These are phyloP conservation scores for Sinopyrophorus schimmeli DNA, from an alignment of 2,888 invertebrate species.

Conservation along the genomic window DNA sequence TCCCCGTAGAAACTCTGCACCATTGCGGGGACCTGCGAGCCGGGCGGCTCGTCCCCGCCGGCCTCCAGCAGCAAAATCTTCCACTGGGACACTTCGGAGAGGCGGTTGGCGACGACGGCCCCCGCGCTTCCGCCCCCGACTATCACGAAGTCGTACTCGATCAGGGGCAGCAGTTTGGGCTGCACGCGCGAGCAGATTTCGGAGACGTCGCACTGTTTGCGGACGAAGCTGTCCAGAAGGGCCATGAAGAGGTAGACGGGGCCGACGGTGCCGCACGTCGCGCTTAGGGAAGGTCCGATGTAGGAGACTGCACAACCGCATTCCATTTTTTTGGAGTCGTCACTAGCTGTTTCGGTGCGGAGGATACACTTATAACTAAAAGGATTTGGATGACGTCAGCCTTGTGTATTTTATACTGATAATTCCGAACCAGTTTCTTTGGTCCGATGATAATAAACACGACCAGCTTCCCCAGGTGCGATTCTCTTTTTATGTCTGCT, in stretches of 20 bases:
- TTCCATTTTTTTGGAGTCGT: constrained; percentile 52
- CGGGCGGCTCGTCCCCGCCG: constrained; percentile 71
- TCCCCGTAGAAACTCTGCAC: constrained; percentile 66
- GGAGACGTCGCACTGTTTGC: constrained; percentile 60
- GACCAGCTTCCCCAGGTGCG: too few species aligned
- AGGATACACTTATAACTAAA: too few species aligned
- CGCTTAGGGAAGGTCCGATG: constrained; percentile 62
- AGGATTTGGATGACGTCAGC: too few species aligned
- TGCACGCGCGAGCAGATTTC: constrained; percentile 64
- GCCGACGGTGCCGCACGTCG: constrained; percentile 61
- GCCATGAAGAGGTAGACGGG: constrained; percentile 68
- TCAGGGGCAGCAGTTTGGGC: constrained; percentile 55
- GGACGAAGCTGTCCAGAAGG: constrained; percentile 64
- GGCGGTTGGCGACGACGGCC: constrained; percentile 64
- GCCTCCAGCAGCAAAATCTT: constrained; percentile 72
- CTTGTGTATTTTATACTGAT: too few species aligned
- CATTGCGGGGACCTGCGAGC: constrained; percentile 68
- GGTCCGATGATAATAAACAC: too few species aligned
- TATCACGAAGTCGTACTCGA: constrained; percentile 68
- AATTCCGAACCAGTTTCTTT: too few species aligned
- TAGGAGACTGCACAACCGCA: constrained; percentile 62
- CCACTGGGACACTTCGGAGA: constrained; percentile 69
- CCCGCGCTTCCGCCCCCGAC: constrained; percentile 70
- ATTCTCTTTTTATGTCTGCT: too few species aligned
- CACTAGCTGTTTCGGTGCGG: too few species aligned